Evolutionary conservation across 2,888 invertebrate genomes (phyloP), one percentile per base, ranked within the genome.

Genomic region (Athalia rosae): DNA sequence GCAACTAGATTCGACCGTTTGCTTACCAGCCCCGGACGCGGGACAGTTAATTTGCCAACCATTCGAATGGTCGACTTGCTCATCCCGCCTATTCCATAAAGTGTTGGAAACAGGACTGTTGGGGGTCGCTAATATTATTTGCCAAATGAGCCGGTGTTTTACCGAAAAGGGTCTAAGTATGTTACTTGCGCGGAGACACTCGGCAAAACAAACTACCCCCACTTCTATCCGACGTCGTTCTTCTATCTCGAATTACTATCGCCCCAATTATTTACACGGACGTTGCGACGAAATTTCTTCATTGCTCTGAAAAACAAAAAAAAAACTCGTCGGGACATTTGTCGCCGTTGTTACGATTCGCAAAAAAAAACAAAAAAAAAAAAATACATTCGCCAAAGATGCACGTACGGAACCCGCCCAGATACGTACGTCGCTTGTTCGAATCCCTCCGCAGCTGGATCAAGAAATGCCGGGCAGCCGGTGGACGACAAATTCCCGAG

Each of bases 1-100:
- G 74, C 74, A 62, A 74, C 61, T 74, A 71, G 71, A 71, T 71
- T 71, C 71, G 71, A 74, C 74, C 62, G 74, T 74, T 62, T 74
- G 74, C 74, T 74, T 28, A 28, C 28, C 28, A 28, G 61, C 61
- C 62, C 61, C 62, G 74, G 74, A 74, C 74, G 48, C 74, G 48
- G 62, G 74, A 74, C 62, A 62, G 74, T 74, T 74, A 74, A 74
- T 62, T 74, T 74, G 74, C 62, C 48, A 47, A 74, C 61, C 74
- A 74, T 74, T 74, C 74, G 74, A 71, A 56, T 56, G 67, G 67
- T 47, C 71, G 45, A 50, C 71, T 71, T 45, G 58, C 43, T 58
- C 58, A 45, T 28, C 15, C 71, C 58, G 47, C 48, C 61, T 74
- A 45, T 59, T 61, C 62, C 74, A 59, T 74, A 62, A 74, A 74